Percentiles rank a stretch among this genome's conserved stretches.
phyloP scores from a whole-genome alignment of 2,113 vertebrate genomes.

The Nothobranchius furzeri region DNA sequence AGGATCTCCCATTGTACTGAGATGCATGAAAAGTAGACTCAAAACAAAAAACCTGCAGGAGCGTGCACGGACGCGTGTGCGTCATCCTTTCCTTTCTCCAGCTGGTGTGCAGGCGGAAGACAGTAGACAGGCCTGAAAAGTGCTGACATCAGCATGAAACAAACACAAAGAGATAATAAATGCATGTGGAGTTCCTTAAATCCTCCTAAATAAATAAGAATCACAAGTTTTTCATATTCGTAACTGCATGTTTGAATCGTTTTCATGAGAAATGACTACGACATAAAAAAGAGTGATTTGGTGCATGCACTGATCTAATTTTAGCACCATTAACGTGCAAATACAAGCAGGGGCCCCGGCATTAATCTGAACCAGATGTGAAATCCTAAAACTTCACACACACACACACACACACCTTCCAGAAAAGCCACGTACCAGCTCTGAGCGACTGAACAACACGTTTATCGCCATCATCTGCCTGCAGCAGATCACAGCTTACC shows the following conservation, averaged over 20 bases:
- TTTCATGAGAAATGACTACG: background rate
- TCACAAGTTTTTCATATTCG: background rate
- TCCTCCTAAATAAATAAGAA: no score
- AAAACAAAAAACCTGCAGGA: slow-evolving; percentile 19
- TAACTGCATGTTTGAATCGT: background rate
- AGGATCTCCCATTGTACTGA: slow-evolving; percentile 31
- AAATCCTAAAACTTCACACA: slow-evolving; percentile 48
- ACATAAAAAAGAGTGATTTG: background rate
- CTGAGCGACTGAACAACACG: slow-evolving; percentile 39
- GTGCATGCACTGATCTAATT: slow-evolving; percentile 55
- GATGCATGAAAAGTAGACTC: slow-evolving; percentile 36
- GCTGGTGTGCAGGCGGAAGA: slow-evolving; percentile 58
- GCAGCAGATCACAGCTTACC: slow-evolving; percentile 52
- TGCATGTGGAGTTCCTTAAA: no score
- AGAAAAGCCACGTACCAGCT: slow-evolving; percentile 24
- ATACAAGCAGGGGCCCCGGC: slow-evolving; percentile 50
- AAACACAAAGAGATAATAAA: slow-evolving; percentile 29
- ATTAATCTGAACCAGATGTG: slow-evolving; percentile 74
- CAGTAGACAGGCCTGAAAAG: slow-evolving; percentile 37
- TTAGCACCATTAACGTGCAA: slow-evolving; percentile 64
- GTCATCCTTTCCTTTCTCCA: slow-evolving; percentile 43
- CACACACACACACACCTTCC: slow-evolving; percentile 46
- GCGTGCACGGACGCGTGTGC: slow-evolving; percentile 20
- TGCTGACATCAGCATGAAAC: slow-evolving; percentile 70
- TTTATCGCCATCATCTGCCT: slow-evolving; percentile 48